A percentile compares a stretch with the other conserved stretches of the same genome.
These are phyloP conservation scores for honey bee (Apis mellifera) DNA, from an alignment of 1,140 invertebrate species.

Conservation along the genomic window DNA sequence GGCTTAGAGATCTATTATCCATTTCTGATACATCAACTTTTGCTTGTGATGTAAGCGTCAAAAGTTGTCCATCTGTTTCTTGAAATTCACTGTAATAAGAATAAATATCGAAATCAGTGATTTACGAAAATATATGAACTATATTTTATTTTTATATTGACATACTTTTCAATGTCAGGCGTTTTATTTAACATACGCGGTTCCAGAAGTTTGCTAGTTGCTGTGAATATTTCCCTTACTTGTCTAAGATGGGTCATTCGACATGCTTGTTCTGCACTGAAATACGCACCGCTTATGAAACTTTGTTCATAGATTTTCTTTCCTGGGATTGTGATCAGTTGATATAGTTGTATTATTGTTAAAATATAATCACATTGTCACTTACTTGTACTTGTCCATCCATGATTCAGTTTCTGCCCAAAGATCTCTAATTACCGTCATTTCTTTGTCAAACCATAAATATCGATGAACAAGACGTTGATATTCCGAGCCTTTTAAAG, in stretches of 20 bases:
- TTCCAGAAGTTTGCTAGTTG: constrained; percentile 81
- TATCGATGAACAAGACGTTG: constrained; percentile 82
- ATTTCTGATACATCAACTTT: constrained; percentile 26
- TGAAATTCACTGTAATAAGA: constrained; percentile 49
- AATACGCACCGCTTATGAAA: constrained; percentile 53
- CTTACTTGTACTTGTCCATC: constrained; percentile 84
- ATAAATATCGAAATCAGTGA: background rate
- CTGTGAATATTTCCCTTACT: constrained; percentile 82
- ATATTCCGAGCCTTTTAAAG: constrained; percentile 81
- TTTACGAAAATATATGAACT: background rate
- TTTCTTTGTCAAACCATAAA: constrained; percentile 85
- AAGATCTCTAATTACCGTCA: constrained; percentile 83
- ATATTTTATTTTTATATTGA: background rate
- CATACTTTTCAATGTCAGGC: constrained; percentile 47
- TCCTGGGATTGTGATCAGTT: background rate
- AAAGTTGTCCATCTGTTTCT: constrained; percentile 58
- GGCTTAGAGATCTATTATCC: constrained; percentile 52
- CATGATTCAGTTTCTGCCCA: constrained; percentile 84
- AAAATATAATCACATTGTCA: constrained; percentile 16
- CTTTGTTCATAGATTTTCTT: constrained; percentile 24
- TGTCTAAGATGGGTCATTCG: constrained; percentile 82
- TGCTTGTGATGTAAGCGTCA: constrained; percentile 43
- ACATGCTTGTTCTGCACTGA: constrained; percentile 79
- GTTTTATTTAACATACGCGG: constrained; percentile 68
- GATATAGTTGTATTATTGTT: background rate